A percentile compares a stretch with the other conserved stretches of the same genome.
Conservation (phyloP, 1,140 invertebrate species). For the Hycleus cichorii region DNA sequence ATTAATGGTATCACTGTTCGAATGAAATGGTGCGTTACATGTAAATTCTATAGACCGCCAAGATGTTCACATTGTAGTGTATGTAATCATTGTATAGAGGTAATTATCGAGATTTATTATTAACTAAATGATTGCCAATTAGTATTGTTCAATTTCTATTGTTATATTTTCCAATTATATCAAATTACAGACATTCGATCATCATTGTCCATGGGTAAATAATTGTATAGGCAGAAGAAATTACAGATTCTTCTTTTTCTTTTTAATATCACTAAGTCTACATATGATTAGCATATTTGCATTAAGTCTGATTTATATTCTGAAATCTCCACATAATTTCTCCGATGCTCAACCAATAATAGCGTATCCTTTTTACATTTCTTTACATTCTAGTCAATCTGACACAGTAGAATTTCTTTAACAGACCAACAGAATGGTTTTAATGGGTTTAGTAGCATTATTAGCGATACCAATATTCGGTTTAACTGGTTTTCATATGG, state of each 20-base stretch:
- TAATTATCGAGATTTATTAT: slow-evolving; percentile 42
- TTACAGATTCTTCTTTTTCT: slow-evolving; percentile 98
- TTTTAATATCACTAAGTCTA: slow-evolving; percentile 89
- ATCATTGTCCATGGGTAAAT: slow-evolving; percentile 99
- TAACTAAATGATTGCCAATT: background rate
- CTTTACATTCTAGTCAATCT: background rate
- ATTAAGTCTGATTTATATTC: slow-evolving; percentile 84
- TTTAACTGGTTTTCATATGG: slow-evolving; percentile 94
- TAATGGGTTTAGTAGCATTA: slow-evolving; percentile 86
- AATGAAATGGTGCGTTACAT: slow-evolving; percentile 99
- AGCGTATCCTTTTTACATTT: slow-evolving; percentile 74
- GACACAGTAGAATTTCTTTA: slow-evolving; percentile 40
- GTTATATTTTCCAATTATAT: slow-evolving; percentile 19
- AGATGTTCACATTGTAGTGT: slow-evolving; percentile 98
- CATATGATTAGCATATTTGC: slow-evolving; percentile 97
- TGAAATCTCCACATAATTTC: slow-evolving; percentile 75
- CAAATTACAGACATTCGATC: slow-evolving; percentile 93
- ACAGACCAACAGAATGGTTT: slow-evolving; percentile 63
- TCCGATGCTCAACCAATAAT: slow-evolving; percentile 77
- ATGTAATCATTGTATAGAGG: slow-evolving; percentile 98
- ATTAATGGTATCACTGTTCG: slow-evolving; percentile 96
- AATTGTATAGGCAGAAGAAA: slow-evolving; percentile 99
- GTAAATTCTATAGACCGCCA: slow-evolving; percentile 98
- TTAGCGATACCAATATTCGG: slow-evolving; percentile 96
- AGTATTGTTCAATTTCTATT: no score